Base-by-base conservation (phyloP, 2,797 vertebrate genomes). In the Clarias pachynema region DNA sequence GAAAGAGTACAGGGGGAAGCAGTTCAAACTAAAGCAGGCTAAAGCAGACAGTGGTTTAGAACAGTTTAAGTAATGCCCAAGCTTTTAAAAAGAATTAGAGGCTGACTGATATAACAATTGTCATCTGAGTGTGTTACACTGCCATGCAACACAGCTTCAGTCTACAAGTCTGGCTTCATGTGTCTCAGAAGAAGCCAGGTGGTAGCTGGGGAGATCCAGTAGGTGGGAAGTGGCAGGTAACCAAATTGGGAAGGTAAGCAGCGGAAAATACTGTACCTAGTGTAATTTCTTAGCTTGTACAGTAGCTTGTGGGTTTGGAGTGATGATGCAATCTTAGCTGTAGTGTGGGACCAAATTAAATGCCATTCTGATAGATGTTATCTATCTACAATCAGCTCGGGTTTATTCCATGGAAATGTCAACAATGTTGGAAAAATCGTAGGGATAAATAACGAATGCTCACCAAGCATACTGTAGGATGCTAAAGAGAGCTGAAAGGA, bases 1-100 rank as follows among this genome's bases (percentile, higher is more conserved):
- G 29, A 14, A 53, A 78, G 83, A 88, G 83, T 85, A 86, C 82
- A 89, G 59, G 87, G 87, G 87, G 86, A 73, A 89, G 90, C 89
- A 91, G 91, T 65, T 84, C 24, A 84, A 66, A 59, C 88, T 91
- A 82, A 90, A 86, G 72, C 85, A 91, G 59, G 66, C 20, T 66
- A 73, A 89, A 86, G 74, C 86, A 87, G 75, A 85, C 31, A 80
- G 79, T 7, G 29, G 79, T 68, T 68, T 68, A 81, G 63, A 53
- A 62, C 57, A 66, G 40, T 22, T 81, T 66, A 66, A 66, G 29
- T 18, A 81, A 66, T 62, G 59, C 24, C 9, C 34, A 63, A 63
- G 77, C 31, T 79, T 57, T 75, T 26, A 34, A 10, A 77, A 57
- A 22, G 8, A 31, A 66, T 49, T 66, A 53, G 40, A 63, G 79